A percentile compares a stretch with the other conserved stretches of the same genome.
phyloP scores from a whole-genome alignment of 2,888 invertebrate genomes.

The Torymus auratus region DNA sequence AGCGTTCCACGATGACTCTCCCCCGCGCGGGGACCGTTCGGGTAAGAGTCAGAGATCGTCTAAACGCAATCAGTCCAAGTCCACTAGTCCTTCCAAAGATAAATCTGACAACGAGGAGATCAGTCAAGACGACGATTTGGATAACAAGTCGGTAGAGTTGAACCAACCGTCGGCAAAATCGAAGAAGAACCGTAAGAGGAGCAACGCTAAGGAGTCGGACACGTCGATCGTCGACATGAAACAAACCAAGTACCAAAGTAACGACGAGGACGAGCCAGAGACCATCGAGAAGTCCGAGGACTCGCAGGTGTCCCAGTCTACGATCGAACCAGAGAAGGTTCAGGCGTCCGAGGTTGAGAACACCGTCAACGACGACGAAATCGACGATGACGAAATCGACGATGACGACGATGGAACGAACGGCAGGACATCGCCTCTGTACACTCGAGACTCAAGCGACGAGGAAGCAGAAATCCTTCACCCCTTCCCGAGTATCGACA shows the following conservation, averaged over 20 bases:
- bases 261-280: conserved; percentile 8
- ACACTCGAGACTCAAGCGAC: conserved; percentile 64
- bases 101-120: conserved; percentile 58
- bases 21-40: conserved; percentile 51
- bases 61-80: conserved; percentile 21
- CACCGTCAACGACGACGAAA: conserved; percentile 52
- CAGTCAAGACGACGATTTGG: not conserved
- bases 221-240: not conserved
- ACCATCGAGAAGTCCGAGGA: conserved; percentile 24
- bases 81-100: conserved; percentile 21
- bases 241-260: conserved; percentile 30
- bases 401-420: conserved; percentile 60
- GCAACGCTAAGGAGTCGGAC: conserved; percentile 61
- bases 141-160: not conserved
- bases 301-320: conserved; percentile 29
- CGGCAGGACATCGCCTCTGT: conserved; percentile 65
- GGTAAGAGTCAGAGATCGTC: conserved; percentile 3
- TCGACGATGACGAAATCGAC: conserved; percentile 8
- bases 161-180: conserved; percentile 25
- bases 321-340: conserved; percentile 4
- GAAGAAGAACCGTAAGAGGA: conserved; percentile 60
- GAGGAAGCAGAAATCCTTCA: conserved; percentile 64
- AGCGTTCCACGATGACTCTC: conserved; percentile 69
- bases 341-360: conserved; percentile 55
- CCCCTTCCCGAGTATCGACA: conserved; percentile 60